Evolutionary conservation across 1,140 invertebrate genomes (phyloP), one percentile per base, ranked within the genome.

Genomic region (Drosophila parvula): DNA sequence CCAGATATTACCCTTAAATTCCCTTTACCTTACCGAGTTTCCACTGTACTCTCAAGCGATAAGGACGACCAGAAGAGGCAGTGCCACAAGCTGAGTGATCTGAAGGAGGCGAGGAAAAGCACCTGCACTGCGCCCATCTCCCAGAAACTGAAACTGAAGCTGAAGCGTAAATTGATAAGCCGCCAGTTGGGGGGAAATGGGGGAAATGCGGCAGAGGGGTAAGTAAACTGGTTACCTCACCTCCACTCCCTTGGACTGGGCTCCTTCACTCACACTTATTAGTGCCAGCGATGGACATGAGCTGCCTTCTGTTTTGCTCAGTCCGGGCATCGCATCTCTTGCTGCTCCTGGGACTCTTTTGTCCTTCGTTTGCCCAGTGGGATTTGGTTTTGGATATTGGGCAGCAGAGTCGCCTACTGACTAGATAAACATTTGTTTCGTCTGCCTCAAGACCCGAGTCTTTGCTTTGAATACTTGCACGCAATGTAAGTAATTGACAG

Each of bases 141-240:
- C 34, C 50, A 22, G 30, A 18, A 51, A 51, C 48, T 18, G 50
- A 53, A 36, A n/a, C 11, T 34, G 43, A 58, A 78, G 44, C 62
- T 67, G 68, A 85, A 85, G 84, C 79, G 84, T 75, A 89, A 89
- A 88, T 88, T 88, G 84, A 88, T 88, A 89, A 89, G 84, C 84
- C 82, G 76, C 64, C 62, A 70, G 22, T 22, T 22, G 61, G 32
- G 30, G 22, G 28, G 36, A 59, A 53, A 48, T 28, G 27, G 30
- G 40, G 55, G 30, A 27, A 47, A 51, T 50, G 56, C 34, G 10
- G 67, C 16, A 30, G 44, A 43, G 34, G 30, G 58, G 14, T 8
- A 62, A 27, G 51, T 14, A 55, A 83, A 75, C 80, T 79, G 63
- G 74, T 67, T 83, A 28, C 30, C 16, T 64, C 12, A 14, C 8